Evolutionary conservation across 2,113 vertebrate genomes (phyloP), one percentile per base, ranked within the genome.

Genomic region (Cottus gobio): DNA sequence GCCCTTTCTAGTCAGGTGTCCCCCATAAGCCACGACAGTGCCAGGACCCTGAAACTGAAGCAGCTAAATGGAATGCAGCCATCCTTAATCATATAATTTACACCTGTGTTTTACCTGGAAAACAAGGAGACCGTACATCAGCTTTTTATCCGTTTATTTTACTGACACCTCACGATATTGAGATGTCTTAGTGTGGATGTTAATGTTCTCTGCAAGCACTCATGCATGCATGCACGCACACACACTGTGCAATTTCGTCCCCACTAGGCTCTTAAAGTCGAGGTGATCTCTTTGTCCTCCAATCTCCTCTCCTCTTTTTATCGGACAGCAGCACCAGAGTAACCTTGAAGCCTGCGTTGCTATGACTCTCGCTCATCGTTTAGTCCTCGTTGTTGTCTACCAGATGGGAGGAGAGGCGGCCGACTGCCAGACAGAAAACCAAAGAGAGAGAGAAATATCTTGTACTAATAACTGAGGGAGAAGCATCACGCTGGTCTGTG

Each of bases 281-380:
- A 46, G 13, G 30, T 66, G 48, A 58, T 58, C 66, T 31, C 13
- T 7, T 44, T 20, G 8, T 24, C 48, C 48, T 36, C 22, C 22
- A 4, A 0, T 31, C 34, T 7, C 50, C 2, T 9, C 56, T 72
- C 46, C 2, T 9, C 56, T 72, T 36, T n/a, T 28, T 5, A 9
- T 58, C 39, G 37, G 12, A 18, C 18, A 4, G 42, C 60, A 39
- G 60, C 9, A 20, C 24, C 3, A 8, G 56, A 71, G 66, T 5
- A 22, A 34, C 67, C 37, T 80, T 5, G 30, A 31, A 18, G 52
- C 54, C 5, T 63, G 24, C 26, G 48, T 81, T 79, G 44, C 71
- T 57, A 30, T 31, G 66, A 79, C 36, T 61, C 48, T 28, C 24
- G 0, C 65, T 57, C 16, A 28, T 62, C 30, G 6, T 66, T 39